Evolutionary conservation across 1,140 invertebrate genomes (phyloP).

Genomic region (Teleogryllus occipitalis): DNA sequence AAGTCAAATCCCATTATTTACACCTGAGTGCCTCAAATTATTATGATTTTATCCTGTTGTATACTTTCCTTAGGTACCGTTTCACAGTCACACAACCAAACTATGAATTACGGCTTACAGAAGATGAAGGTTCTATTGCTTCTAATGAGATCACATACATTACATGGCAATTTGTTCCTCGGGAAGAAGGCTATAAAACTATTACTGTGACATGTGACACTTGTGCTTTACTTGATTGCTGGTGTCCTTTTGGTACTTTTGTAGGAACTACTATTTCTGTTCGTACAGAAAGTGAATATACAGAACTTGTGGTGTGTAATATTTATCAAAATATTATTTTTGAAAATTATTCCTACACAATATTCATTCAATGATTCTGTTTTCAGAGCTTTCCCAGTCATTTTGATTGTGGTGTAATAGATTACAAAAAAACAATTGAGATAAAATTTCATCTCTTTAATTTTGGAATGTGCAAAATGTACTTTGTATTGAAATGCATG

Average conservation of each 20-base stretch:
- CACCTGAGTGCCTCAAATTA: no score
- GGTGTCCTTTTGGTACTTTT: not conserved
- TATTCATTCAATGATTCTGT: not conserved
- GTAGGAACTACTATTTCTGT: not conserved
- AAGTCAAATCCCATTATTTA: no score
- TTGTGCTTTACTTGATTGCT: not conserved
- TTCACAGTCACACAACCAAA: not conserved
- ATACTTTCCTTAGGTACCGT: not conserved
- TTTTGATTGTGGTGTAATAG: not conserved
- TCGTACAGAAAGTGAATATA: not conserved
- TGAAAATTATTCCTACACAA: no score
- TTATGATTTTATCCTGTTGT: no score
- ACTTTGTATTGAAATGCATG: not conserved
- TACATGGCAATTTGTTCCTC: not conserved
- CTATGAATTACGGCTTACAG: not conserved
- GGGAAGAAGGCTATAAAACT: not conserved
- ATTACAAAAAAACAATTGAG: not conserved
- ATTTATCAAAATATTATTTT: no score
- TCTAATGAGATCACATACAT: not conserved
- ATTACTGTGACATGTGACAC: not conserved
- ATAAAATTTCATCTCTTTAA: not conserved
- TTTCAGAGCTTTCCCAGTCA: not conserved
- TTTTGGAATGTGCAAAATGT: not conserved
- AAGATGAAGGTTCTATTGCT: not conserved
- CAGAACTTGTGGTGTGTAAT: not conserved